A percentile compares a stretch with the other conserved stretches of the same genome.
Evolutionary conservation across 1,140 invertebrate genomes (phyloP).

Genomic region (Schlechtendalia chinensis): DNA sequence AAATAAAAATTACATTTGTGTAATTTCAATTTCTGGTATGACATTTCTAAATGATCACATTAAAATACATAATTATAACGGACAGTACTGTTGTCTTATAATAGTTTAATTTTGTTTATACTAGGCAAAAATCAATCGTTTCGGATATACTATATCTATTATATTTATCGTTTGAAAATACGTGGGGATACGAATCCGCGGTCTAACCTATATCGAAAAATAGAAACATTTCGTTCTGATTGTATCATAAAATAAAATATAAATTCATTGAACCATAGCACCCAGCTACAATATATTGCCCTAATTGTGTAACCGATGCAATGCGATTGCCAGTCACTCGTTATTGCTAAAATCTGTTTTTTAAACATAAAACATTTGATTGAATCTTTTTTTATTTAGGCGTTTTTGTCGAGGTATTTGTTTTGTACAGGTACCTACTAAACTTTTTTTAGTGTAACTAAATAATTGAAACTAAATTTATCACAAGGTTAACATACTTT

Average conservation of each 20-base stretch:
- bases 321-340: not conserved
- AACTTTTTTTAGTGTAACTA: not conserved
- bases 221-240: not conserved
- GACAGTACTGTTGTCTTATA: too few relatives aligned
- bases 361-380: not conserved
- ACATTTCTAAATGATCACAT: not conserved
- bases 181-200: not conserved
- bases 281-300: not conserved
- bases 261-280: slow-evolving; percentile 30
- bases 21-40: not conserved
- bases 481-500: not conserved
- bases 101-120: too few relatives aligned
- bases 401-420: not conserved
- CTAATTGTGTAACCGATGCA: slow-evolving; percentile 2
- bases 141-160: too few relatives aligned
- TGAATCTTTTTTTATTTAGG: not conserved
- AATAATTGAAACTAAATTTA: not conserved
- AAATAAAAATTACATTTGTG: too few relatives aligned
- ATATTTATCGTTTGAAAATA: too few relatives aligned
- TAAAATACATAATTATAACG: not conserved
- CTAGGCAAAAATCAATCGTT: too few relatives aligned
- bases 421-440: not conserved
- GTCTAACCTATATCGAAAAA: slow-evolving; percentile 6
- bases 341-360: not conserved
- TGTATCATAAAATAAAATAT: slow-evolving; percentile 6